phyloP scores from a whole-genome alignment of 2,113 vertebrate genomes.

The Pelecanus crispus region DNA sequence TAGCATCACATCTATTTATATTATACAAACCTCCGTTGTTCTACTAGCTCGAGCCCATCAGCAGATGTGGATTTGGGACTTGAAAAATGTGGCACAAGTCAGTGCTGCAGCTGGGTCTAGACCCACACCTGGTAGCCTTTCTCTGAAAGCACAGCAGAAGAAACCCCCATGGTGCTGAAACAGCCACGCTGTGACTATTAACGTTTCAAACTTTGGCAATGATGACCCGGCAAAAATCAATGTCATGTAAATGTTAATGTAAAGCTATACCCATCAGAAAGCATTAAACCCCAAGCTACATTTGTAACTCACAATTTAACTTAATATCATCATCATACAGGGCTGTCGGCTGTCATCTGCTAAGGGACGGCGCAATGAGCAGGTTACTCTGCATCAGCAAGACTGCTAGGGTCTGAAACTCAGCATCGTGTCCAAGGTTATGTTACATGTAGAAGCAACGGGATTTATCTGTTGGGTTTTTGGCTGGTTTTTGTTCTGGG shows the following conservation, averaged over 20 bases:
- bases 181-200: neutral
- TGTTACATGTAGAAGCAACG: rapidly evolving
- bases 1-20: neutral
- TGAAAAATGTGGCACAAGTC: rapidly evolving
- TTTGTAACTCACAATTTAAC: neutral
- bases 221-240: neutral
- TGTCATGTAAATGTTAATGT: neutral
- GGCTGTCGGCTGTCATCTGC: neutral
- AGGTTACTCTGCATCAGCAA: neutral
- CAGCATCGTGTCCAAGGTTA: rapidly evolving
- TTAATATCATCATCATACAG: neutral
- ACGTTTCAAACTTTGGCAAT: neutral
- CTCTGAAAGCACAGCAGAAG: neutral
- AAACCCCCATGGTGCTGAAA: rapidly evolving
- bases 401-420: too few species aligned
- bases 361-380: rapidly evolving
- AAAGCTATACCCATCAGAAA: neutral
- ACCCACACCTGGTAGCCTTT: neutral
- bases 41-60: neutral
- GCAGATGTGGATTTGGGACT: neutral
- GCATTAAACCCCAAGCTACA: neutral
- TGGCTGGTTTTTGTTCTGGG: too few species aligned
- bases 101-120: neutral
- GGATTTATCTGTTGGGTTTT: neutral
- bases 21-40: too few species aligned